Conservation (phyloP, 53 echinoderm and acorn worm species). For the Actinopyga echinites region DNA sequence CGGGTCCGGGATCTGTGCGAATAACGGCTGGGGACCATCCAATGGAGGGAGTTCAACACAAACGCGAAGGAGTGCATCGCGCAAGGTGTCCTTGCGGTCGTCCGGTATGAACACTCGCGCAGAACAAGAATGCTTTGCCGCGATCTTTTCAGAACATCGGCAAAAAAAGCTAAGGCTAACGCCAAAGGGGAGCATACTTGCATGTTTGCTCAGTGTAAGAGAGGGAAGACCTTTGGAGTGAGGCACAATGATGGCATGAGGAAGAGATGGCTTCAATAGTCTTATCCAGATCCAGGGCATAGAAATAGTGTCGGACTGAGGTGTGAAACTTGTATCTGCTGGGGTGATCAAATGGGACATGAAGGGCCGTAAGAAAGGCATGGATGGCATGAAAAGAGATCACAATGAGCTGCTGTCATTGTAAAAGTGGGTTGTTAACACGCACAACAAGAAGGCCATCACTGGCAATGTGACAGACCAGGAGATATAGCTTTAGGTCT, state of each 20-base stretch:
- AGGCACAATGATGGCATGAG: conserved; percentile 56
- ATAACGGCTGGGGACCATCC: conserved; percentile 51
- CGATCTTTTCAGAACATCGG: conserved; percentile 58
- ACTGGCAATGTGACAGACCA: too few relatives aligned
- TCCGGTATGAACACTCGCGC: conserved; percentile 40
- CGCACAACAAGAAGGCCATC: too few relatives aligned
- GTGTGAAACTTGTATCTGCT: conserved; percentile 44
- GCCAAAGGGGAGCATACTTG: conserved; percentile 35
- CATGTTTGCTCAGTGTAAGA: conserved; percentile 29
- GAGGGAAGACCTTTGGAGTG: conserved; percentile 18
- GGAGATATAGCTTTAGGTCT: too few relatives aligned
- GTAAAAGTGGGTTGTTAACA: conserved; percentile 27
- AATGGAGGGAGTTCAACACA: conserved; percentile 52
- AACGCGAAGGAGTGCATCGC: conserved; percentile 48
- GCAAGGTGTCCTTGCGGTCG: conserved; percentile 42
- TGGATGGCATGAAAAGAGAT: conserved; percentile 61
- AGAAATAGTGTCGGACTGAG: conserved; percentile 48
- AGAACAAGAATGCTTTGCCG: conserved; percentile 56
- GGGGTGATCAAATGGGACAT: conserved; percentile 69
- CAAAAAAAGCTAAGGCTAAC: conserved; percentile 34
- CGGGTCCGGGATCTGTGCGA: conserved; percentile 47
- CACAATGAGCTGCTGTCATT: conserved; percentile 53
- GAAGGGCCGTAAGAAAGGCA: conserved; percentile 64
- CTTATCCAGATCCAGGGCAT: too few relatives aligned
- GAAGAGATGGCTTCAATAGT: conserved; percentile 39